A percentile compares a stretch with the other conserved stretches of the same genome.
Conservation (phyloP, 2,797 vertebrate genomes). For the Acanthis flammea region DNA sequence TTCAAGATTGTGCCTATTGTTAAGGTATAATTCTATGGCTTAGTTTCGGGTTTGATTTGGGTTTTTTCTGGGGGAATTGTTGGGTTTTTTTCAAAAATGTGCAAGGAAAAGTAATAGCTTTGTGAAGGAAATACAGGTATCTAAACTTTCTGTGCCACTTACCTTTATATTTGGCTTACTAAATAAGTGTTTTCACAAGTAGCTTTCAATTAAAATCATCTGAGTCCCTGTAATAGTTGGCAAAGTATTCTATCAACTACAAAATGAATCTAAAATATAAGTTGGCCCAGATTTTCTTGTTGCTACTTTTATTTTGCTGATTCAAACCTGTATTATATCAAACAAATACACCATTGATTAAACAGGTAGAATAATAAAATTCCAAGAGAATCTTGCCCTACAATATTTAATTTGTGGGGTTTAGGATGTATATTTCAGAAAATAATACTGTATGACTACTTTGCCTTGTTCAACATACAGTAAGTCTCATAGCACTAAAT, state of each 20-base stretch:
- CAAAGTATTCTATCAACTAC: background rate
- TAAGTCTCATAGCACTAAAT: background rate
- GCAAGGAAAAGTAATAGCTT: background rate
- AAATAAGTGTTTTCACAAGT: background rate
- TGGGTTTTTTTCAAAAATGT: accelerated
- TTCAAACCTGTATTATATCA: background rate
- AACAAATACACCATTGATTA: background rate
- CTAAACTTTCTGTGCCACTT: background rate
- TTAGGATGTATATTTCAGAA: background rate
- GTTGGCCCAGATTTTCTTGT: background rate
- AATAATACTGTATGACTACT: background rate
- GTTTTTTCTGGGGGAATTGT: accelerated
- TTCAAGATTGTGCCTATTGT: background rate
- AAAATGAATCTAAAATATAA: background rate
- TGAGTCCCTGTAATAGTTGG: background rate
- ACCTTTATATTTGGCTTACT: background rate
- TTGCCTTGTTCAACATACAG: background rate
- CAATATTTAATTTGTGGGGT: background rate
- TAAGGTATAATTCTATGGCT: background rate
- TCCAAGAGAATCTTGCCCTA: background rate
- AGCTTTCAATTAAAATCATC: background rate
- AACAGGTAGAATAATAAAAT: background rate
- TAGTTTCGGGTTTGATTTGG: background rate
- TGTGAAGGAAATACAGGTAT: background rate
- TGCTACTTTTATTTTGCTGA: background rate